Conservation (phyloP, 2,797 vertebrate species). For the Prunella strophiata region DNA sequence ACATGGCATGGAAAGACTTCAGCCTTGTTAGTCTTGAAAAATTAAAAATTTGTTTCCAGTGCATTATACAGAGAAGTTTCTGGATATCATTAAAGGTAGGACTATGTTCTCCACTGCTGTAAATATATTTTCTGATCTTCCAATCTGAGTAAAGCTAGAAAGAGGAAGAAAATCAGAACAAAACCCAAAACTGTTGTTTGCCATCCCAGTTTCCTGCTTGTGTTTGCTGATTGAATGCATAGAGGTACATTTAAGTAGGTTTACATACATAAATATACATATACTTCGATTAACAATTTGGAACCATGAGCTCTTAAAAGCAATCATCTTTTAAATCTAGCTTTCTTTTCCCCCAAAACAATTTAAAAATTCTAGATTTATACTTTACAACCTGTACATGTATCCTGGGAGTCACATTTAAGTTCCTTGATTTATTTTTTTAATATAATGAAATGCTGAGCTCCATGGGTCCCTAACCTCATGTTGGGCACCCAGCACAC, state of each 20-base stretch:
- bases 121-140: neutral
- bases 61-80: neutral
- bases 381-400: neutral
- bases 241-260: neutral
- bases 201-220: neutral
- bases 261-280: neutral
- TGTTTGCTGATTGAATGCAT: neutral
- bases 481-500: neutral
- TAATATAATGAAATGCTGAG: neutral
- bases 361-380: neutral
- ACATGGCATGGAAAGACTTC: neutral
- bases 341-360: neutral
- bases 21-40: neutral
- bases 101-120: neutral
- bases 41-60: neutral
- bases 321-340: neutral
- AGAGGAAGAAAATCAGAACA: neutral
- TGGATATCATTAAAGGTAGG: neutral
- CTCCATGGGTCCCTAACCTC: neutral
- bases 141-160: neutral
- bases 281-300: neutral
- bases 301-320: neutral
- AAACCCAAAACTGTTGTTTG: neutral
- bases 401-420: neutral
- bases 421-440: neutral